Conservation (phyloP, 64 coral and sea anemone species). For the Montipora efflorescens region DNA sequence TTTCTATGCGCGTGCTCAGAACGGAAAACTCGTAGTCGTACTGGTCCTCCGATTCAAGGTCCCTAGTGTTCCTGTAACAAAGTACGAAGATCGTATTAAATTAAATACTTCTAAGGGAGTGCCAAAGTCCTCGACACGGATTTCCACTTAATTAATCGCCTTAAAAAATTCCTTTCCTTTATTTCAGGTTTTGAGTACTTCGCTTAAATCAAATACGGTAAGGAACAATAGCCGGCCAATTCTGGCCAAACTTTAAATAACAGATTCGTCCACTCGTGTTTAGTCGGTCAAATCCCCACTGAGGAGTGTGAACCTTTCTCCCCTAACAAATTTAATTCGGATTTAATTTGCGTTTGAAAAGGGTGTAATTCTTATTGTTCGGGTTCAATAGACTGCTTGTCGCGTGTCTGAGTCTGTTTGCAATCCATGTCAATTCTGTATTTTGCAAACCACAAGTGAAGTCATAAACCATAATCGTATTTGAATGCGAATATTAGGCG, state of each 20-base stretch:
- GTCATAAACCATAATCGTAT: not conserved
- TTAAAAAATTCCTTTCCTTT: not conserved
- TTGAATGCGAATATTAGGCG: not conserved
- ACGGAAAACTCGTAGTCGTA: no score
- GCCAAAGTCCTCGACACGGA: not conserved
- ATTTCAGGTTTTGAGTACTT: no score
- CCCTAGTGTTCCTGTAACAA: not conserved
- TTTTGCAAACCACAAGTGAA: not conserved
- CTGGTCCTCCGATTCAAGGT: no score
- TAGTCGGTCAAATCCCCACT: not conserved
- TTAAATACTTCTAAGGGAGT: not conserved
- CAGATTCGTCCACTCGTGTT: no score
- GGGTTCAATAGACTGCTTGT: not conserved
- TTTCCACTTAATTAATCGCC: not conserved
- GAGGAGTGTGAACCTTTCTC: not conserved
- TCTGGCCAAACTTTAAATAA: no score
- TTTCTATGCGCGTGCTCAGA: no score
- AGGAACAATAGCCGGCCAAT: no score
- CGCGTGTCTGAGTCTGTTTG: not conserved
- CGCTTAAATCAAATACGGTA: no score
- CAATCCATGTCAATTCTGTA: not conserved
- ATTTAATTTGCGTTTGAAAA: not conserved
- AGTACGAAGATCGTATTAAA: not conserved
- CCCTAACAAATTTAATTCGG: not conserved
- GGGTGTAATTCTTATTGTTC: not conserved